phyloP scores from a whole-genome alignment of 2,797 vertebrate species.

The Falco columbarius region DNA sequence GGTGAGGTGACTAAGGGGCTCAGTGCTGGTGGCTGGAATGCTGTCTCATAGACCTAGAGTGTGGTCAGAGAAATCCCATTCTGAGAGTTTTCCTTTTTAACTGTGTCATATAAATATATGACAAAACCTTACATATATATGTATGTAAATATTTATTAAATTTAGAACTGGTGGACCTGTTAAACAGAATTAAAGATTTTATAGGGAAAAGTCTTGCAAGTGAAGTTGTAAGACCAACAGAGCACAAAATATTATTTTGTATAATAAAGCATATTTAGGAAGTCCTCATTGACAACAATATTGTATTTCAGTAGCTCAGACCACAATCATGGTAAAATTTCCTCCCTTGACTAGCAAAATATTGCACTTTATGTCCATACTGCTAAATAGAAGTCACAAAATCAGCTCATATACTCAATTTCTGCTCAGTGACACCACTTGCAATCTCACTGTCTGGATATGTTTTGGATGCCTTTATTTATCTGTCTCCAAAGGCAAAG shows the following conservation, averaged over 20 bases:
- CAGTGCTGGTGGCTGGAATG: neutral
- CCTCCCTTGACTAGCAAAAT: neutral
- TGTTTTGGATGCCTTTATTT: neutral
- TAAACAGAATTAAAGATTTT: neutral
- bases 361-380: neutral
- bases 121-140: neutral
- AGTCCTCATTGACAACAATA: neutral
- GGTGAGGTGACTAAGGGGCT: neutral
- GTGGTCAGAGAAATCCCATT: neutral
- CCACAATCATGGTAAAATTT: neutral
- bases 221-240: neutral
- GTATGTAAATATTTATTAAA: neutral
- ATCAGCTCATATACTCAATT: neutral
- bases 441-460: neutral
- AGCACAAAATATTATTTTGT: neutral
- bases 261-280: neutral
- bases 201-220: neutral
- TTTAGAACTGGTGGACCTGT: neutral
- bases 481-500: neutral
- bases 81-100: neutral
- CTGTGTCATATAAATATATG: neutral
- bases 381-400: neutral
- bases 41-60: neutral
- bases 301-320: neutral
- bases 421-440: neutral